Base-by-base conservation (phyloP, 2,888 invertebrate genomes). In the Parascotia fuliginaria region DNA sequence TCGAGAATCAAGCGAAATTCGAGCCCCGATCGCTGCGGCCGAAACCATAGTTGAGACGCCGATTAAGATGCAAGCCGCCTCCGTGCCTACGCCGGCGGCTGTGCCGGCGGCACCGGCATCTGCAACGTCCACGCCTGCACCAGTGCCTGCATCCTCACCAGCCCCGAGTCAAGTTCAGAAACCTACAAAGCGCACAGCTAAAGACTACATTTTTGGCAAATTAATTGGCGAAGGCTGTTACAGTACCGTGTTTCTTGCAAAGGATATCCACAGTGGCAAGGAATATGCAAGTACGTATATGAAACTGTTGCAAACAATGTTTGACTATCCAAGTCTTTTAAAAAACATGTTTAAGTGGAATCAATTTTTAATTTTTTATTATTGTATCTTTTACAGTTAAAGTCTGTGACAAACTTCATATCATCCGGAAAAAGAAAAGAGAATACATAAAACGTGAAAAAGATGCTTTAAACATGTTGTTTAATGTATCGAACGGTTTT, bases 151-250 rank as follows among this genome's bases (percentile, higher is more conserved):
- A 32, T 75, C 92, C n/a, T 85, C 89, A 43, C 88, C 89, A 29
- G 86, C 89, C 22, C 81, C 89, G 41, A 86, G 82, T 77, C 81
- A 92, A 75, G 70, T 89, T 58, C 75, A 77, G 63, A 83, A 75
- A 58, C 81, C 93, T 37, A 89, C 94, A 40, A 97, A 96, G 81
- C 93, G 95, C 73, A 94, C 95, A 13, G 95, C 97, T 45, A 95
- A 96, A 79, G 98, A 99, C 90, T 99, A 97, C 85, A 96, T 97
- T 75, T 99, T 99, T 92, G 97, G 98, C 50, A 97, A 97, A 92
- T 94, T 97, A 58, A 96, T 99, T 73, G 99, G 99, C 60, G 99
- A 99, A 87, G 99, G 99, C 61, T 98, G 98, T 83, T 99, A 97
- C 87, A 98, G 98, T 74, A 97, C 97, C 54, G 99, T 99, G 42